phyloP scores from a whole-genome alignment of 1,140 invertebrate species.

The Tetragnatha versicolor region DNA sequence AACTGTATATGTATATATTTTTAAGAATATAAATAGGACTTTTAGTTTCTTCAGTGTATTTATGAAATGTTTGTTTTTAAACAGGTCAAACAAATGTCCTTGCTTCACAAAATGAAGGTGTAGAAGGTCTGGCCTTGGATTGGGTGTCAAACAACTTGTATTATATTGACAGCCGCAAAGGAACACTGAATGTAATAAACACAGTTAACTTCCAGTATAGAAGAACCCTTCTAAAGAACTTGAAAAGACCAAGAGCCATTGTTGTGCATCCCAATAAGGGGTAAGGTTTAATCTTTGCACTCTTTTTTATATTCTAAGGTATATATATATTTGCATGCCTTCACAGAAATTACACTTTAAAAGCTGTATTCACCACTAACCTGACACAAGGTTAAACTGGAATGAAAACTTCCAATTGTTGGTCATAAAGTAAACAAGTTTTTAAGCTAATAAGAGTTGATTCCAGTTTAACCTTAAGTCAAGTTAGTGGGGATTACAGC shows the following conservation, averaged over 20 bases:
- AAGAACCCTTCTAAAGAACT: conserved; percentile 83
- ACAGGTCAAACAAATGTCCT: conserved; percentile 86
- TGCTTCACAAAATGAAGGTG: conserved; percentile 95
- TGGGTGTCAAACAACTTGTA: conserved; percentile 98
- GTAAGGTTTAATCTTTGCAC: conserved; percentile 58
- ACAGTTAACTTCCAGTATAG: conserved; percentile 84
- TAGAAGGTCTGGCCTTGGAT: conserved; percentile 95
- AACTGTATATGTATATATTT: neutral
- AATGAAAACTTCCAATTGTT: too few relatives aligned
- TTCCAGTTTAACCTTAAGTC: too few relatives aligned
- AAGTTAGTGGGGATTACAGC: too few relatives aligned
- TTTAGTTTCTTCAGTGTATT: neutral
- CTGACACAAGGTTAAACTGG: too few relatives aligned
- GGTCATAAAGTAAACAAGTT: too few relatives aligned
- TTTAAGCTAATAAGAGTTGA: too few relatives aligned
- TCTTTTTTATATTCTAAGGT: neutral
- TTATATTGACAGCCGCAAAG: conserved; percentile 96
- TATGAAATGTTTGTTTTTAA: conserved; percentile 49
- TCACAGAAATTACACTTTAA: neutral
- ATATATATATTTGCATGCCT: neutral
- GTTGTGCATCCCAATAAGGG: conserved; percentile 96
- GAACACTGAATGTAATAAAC: conserved; percentile 91
- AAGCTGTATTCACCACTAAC: too few relatives aligned
- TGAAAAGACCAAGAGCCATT: conserved; percentile 91
- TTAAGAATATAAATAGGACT: neutral